These are phyloP conservation scores for Drosophila birchii DNA, from an alignment of 2,888 invertebrate species.

Conservation along the genomic window DNA sequence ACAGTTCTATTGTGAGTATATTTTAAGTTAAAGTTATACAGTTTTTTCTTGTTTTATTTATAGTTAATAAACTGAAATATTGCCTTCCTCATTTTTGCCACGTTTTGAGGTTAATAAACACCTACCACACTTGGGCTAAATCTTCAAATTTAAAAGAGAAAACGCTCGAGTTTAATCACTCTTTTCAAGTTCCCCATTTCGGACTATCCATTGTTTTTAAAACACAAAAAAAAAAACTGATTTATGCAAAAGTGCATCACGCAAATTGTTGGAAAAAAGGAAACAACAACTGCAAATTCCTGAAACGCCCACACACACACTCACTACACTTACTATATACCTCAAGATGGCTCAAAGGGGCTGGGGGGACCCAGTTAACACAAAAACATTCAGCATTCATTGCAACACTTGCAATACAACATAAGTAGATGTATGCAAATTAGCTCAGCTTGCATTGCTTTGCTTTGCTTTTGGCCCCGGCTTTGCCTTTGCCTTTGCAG, in stretches of 20 bases:
- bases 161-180: conserved; percentile 27
- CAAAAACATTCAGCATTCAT: conserved; percentile 42
- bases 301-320: conserved; percentile 2
- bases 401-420: conserved; percentile 45
- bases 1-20: not conserved
- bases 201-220: conserved; percentile 11
- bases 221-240: conserved; percentile 24
- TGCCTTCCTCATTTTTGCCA: not conserved
- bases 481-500: conserved; percentile 29
- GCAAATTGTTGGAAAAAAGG: conserved; percentile 11
- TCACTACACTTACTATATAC: not conserved
- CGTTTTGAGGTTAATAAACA: not conserved
- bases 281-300: conserved; percentile 16
- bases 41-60: not conserved
- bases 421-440: conserved; percentile 66
- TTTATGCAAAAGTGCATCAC: conserved; percentile 44
- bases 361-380: conserved; percentile 56
- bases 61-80: not conserved
- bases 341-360: conserved; percentile 13
- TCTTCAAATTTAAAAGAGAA: conserved; percentile 30
- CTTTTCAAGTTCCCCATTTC: conserved; percentile 26
- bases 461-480: conserved; percentile 33
- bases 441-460: conserved; percentile 61
- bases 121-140: not conserved
- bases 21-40: not conserved